Percentiles rank a stretch among this genome's conserved stretches.
Conservation (phyloP, 2,888 invertebrate species). For the Mamestra brassicae region DNA sequence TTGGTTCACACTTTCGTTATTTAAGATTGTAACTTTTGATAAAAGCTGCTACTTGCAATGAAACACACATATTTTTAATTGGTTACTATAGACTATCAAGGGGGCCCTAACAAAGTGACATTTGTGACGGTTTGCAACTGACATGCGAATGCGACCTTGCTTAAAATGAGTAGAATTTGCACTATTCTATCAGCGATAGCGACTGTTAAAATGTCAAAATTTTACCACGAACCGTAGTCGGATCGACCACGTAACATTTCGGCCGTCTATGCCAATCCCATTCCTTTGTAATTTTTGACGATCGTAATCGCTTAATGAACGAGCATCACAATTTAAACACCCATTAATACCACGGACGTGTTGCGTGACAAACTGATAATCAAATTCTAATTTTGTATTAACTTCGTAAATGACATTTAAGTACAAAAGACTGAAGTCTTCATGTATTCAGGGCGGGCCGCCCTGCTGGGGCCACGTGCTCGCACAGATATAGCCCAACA, state of each 20-base stretch:
- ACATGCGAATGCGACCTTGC: too few species aligned
- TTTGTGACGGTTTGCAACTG: too few species aligned
- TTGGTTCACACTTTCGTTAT: neutral
- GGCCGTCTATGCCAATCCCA: neutral
- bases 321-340: neutral
- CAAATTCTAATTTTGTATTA: neutral
- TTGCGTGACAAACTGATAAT: neutral
- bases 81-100: neutral
- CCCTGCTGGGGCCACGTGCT: conserved; percentile 74
- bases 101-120: neutral
- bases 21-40: neutral
- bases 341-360: neutral
- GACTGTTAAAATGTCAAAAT: neutral
- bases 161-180: too few species aligned
- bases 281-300: neutral
- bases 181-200: neutral
- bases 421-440: neutral
- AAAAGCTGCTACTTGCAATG: neutral
- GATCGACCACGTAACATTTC: neutral
- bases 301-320: neutral
- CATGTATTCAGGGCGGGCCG: conserved; percentile 79
- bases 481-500: conserved; percentile 69
- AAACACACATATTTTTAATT: neutral
- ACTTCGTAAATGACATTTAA: neutral
- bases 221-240: neutral